Conservation (phyloP, 2,113 vertebrate species). For the Centrocercus urophasianus region DNA sequence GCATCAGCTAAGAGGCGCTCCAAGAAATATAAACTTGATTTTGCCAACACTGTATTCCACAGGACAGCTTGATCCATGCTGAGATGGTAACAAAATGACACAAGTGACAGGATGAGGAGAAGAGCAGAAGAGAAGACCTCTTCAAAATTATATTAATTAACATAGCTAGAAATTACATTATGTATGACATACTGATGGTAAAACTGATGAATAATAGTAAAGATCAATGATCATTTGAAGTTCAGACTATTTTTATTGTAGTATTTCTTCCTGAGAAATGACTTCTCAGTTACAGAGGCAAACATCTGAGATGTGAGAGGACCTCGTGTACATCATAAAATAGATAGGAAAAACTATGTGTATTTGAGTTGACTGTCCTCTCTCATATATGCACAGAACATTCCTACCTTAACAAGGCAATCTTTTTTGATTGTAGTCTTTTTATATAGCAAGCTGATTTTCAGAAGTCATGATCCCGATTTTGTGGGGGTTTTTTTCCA, state of each 20-base stretch:
- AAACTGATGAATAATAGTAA: slow-evolving; percentile 37
- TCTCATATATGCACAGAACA: neutral
- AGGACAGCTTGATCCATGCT: slow-evolving; percentile 24
- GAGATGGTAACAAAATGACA: slow-evolving; percentile 23
- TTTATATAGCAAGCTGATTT: neutral
- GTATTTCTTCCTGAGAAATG: neutral
- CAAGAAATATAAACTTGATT: neutral
- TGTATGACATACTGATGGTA: slow-evolving; percentile 3
- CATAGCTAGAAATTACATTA: neutral
- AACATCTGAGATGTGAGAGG: neutral
- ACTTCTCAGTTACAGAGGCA: slow-evolving; percentile 12
- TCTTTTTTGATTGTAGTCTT: neutral
- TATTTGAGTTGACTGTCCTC: neutral
- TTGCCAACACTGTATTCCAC: neutral
- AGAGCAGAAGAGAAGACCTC: neutral
- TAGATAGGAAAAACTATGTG: neutral
- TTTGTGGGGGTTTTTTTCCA: neutral
- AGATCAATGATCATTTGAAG: neutral
- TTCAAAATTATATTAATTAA: slow-evolving; percentile 54
- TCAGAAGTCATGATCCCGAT: neutral
- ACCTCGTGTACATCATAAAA: neutral
- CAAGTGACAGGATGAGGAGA: neutral
- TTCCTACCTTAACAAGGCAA: neutral
- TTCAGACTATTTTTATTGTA: neutral
- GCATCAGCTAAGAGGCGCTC: neutral